These are phyloP conservation scores for western clawed frog (Xenopus tropicalis) DNA, from an alignment of 2,113 vertebrate species.

Conservation along the genomic window DNA sequence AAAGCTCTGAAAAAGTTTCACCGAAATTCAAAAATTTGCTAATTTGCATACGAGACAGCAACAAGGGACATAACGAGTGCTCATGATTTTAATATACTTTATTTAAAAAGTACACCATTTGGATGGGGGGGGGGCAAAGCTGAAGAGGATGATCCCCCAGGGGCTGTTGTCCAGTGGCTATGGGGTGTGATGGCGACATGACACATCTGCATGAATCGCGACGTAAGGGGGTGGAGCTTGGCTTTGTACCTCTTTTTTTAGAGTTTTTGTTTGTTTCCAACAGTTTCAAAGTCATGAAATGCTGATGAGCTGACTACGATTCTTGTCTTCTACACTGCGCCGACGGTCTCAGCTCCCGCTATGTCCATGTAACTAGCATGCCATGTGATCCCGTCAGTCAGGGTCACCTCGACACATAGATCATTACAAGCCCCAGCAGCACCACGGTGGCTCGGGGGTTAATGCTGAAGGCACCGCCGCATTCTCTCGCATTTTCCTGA, in stretches of 20 bases:
- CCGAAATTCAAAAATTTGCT: no score
- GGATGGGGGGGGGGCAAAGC: constrained; percentile 88
- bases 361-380: constrained; percentile 75
- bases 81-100: constrained; percentile 87
- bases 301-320: constrained; percentile 73
- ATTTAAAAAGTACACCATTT: constrained; percentile 96
- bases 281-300: constrained; percentile 81
- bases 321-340: constrained; percentile 71
- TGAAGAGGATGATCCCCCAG: constrained; percentile 79
- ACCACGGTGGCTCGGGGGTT: constrained; percentile 58
- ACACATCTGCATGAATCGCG: constrained; percentile 85
- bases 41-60: no score
- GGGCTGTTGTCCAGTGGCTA: constrained; percentile 68
- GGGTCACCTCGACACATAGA: constrained; percentile 85
- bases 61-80: no score
- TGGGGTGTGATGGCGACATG: constrained; percentile 62
- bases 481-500: constrained; percentile 93
- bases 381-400: constrained; percentile 66
- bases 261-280: constrained; percentile 71
- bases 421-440: constrained; percentile 69
- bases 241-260: constrained; percentile 62
- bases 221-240: constrained; percentile 74
- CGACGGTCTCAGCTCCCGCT: constrained; percentile 69
- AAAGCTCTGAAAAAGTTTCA: no score
- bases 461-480: constrained; percentile 75